Evolutionary conservation across 2,797 vertebrate genomes (phyloP), one percentile per base, ranked within the genome.

Genomic region (Eulemur coronatus): DNA sequence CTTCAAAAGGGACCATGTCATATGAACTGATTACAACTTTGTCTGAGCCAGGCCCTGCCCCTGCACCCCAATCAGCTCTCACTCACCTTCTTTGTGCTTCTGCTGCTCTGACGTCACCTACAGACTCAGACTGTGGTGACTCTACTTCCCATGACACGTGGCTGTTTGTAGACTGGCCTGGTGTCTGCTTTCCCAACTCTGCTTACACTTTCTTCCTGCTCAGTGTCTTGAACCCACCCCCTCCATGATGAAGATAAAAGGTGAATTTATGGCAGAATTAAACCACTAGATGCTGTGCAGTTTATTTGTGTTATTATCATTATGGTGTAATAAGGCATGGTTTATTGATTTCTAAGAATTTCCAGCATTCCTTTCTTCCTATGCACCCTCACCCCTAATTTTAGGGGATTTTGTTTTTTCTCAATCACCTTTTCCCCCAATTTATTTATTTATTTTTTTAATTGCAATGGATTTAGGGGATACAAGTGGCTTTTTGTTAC

Each of bases 311-410:
- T 30, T 28, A 6, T 78, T 35, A 28, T 46, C 2, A 14, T 14
- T 26, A 20, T 11, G 41, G 15, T 38, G 15, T 17, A 26, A 70
- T 50, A 4, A 69, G 55, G 61, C 13, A 1, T 3, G 35, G 35
- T 24, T 24, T 57, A 75, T 76, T 69, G 24, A 70, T 73, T 80
- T 76, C 86, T 65, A 70, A 70, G 76, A 75, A 43, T 78, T 78
- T 12, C 33, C 30, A 67, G 38, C 13, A 61, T 80, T 67, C 82
- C 30, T 18, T 35, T 78, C 24, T 57, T 78, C 30, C 50, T 61
- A 38, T n/a, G 76, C 48, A 35, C 0, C 0, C 4, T 38, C 13
- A 0, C 4, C n/a, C 4, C 41, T 84, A 50, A 50, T 35, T 89
- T 48, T 57, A 50, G 35, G 82, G 30, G 63, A 61, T 70, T 69